A percentile compares a stretch with the other conserved stretches of the same genome.
phyloP scores from a whole-genome alignment of 2,888 invertebrate species.

The Leptura quadrifasciata region DNA sequence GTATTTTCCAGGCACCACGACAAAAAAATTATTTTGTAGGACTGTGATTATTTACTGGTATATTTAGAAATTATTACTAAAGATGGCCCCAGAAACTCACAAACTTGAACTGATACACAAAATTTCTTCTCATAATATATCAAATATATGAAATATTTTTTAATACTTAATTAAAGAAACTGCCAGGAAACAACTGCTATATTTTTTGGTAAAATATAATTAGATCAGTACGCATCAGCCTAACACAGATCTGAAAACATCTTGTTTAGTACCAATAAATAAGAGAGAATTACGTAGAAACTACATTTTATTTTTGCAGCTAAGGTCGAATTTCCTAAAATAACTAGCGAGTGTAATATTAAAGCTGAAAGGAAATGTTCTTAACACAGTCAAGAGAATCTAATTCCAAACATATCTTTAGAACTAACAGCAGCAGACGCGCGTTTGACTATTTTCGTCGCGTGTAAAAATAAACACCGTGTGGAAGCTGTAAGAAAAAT shows the following conservation, averaged over 20 bases:
- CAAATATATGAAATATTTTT: too few relatives aligned
- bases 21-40: too few relatives aligned
- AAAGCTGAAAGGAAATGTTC: constrained; percentile 66
- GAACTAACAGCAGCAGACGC: constrained; percentile 57
- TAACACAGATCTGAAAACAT: constrained; percentile 30
- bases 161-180: too few relatives aligned
- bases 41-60: too few relatives aligned
- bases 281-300: constrained; percentile 56
- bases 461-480: constrained; percentile 66
- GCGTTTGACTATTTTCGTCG: constrained; percentile 70
- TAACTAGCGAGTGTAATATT: constrained; percentile 55
- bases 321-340: constrained; percentile 62
- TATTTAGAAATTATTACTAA: too few relatives aligned
- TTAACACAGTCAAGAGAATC: constrained; percentile 63
- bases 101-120: too few relatives aligned
- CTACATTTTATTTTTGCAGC: constrained; percentile 59
- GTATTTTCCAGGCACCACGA: too few relatives aligned
- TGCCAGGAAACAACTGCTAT: neutral
- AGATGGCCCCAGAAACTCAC: too few relatives aligned
- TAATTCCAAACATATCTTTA: constrained; percentile 70
- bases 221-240: constrained; percentile 24
- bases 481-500: constrained; percentile 56
- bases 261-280: constrained; percentile 51
- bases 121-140: too few relatives aligned
- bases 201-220: constrained; percentile 32